These are phyloP conservation scores for Drosophila chauvacae DNA, from an alignment of 1,140 invertebrate species.

Conservation along the genomic window DNA sequence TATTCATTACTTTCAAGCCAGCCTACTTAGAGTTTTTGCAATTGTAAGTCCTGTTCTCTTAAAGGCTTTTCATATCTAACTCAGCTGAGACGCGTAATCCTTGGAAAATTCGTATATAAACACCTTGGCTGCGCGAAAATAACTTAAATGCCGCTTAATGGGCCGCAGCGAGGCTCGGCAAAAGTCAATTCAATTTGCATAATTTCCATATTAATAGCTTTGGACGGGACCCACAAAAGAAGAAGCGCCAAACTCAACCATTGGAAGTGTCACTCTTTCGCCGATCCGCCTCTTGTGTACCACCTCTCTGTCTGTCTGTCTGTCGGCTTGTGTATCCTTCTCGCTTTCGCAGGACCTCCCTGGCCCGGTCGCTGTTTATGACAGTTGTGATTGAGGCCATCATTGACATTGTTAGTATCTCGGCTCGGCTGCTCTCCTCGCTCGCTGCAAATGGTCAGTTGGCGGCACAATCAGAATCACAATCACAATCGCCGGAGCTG, in stretches of 20 bases:
- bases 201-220: slow-evolving; percentile 63
- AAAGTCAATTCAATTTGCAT: slow-evolving; percentile 76
- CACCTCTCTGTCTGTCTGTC: neutral
- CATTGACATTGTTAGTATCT: slow-evolving; percentile 62
- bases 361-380: slow-evolving; percentile 62
- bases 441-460: slow-evolving; percentile 46
- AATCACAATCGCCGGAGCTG: slow-evolving; percentile 14
- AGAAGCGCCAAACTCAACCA: slow-evolving; percentile 39
- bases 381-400: slow-evolving; percentile 78
- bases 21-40: neutral
- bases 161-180: slow-evolving; percentile 16
- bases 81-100: slow-evolving; percentile 3
- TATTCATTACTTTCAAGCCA: neutral
- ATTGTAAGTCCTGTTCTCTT: neutral
- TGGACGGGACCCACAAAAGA: slow-evolving; percentile 42
- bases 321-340: slow-evolving; percentile 11
- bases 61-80: slow-evolving; percentile 17
- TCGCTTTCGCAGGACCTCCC: slow-evolving; percentile 7
- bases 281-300: neutral
- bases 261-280: slow-evolving; percentile 24
- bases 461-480: slow-evolving; percentile 31
- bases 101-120: slow-evolving; percentile 28
- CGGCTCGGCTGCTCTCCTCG: slow-evolving; percentile 4
- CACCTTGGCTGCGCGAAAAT: slow-evolving; percentile 34
- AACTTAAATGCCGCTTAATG: slow-evolving; percentile 44